These are phyloP conservation scores for Pleuronectes platessa DNA, from an alignment of 2,113 vertebrate species.

Conservation along the genomic window DNA sequence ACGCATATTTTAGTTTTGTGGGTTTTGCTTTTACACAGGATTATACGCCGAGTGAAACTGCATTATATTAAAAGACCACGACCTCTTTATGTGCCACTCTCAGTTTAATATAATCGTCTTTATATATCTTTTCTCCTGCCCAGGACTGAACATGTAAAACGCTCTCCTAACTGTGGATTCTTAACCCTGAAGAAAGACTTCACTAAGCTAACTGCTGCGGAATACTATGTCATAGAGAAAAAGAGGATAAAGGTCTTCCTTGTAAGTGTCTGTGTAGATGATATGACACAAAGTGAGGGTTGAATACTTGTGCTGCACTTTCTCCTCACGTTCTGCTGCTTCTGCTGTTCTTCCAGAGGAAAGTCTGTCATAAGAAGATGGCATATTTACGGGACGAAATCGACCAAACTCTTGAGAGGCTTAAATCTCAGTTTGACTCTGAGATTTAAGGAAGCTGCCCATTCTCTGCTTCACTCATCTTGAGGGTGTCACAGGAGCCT, in stretches of 20 bases:
- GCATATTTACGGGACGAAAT: slow-evolving; percentile 72
- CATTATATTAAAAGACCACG: neutral
- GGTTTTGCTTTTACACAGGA: neutral
- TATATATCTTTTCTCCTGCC: neutral
- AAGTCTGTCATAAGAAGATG: slow-evolving; percentile 75
- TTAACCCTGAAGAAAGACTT: slow-evolving; percentile 76
- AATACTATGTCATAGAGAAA: slow-evolving; percentile 81
- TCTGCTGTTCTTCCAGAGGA: slow-evolving; percentile 65
- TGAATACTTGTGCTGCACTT: neutral
- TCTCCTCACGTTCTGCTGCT: neutral
- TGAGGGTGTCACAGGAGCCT: neutral
- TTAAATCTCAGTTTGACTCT: slow-evolving; percentile 58
- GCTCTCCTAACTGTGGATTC: slow-evolving; percentile 80
- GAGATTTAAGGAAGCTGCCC: neutral
- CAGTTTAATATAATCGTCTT: neutral
- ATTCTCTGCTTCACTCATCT: neutral
- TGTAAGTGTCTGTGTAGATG: slow-evolving; percentile 68
- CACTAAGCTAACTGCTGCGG: slow-evolving; percentile 81
- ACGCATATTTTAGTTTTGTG: neutral
- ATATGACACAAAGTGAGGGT: neutral
- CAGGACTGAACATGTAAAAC: slow-evolving; percentile 82
- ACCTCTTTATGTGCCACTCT: neutral
- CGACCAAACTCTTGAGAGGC: slow-evolving; percentile 53
- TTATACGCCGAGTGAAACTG: neutral
- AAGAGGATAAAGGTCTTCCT: slow-evolving; percentile 81